Conservation (phyloP, 2,797 vertebrate genomes). For the Sciurus carolinensis region DNA sequence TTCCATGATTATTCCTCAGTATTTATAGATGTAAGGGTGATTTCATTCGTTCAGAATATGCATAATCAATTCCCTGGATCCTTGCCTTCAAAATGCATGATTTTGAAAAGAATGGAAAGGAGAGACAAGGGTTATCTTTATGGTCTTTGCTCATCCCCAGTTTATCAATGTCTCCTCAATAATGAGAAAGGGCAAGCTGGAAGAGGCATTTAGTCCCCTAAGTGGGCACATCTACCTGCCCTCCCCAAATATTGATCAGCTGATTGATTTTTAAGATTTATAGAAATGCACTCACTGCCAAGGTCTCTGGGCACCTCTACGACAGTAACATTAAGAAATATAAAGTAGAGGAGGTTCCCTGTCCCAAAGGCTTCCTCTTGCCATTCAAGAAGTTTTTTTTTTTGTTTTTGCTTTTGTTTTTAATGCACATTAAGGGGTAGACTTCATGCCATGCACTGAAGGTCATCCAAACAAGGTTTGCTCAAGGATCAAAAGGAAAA, state of each 20-base stretch:
- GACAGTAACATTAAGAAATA: constrained; percentile 73
- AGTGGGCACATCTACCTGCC: constrained; percentile 63
- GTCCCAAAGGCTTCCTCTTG: constrained; percentile 65
- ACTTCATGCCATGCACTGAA: constrained; percentile 12
- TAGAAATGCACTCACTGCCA: constrained; percentile 79
- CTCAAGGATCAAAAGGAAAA: constrained; percentile 15
- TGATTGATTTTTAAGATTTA: constrained; percentile 84
- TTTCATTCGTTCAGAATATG: constrained; percentile 65
- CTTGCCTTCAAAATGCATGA: constrained; percentile 53
- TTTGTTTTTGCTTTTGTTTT: constrained; percentile 54
- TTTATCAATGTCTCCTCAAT: constrained; percentile 72
- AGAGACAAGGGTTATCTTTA: constrained; percentile 57
- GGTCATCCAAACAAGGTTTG: constrained; percentile 63
- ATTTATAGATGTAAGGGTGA: constrained; percentile 66
- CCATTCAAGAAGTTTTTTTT: neutral
- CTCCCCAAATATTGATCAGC: constrained; percentile 73
- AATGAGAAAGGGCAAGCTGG: constrained; percentile 56
- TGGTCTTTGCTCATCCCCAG: constrained; percentile 1
- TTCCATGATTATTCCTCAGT: constrained; percentile 30
- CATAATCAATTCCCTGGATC: constrained; percentile 57
- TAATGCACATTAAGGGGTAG: constrained; percentile 61
- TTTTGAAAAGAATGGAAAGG: constrained; percentile 41
- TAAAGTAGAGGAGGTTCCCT: constrained; percentile 53
- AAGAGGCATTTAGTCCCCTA: constrained; percentile 65
- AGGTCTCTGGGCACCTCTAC: constrained; percentile 64